Conservation (phyloP, 30 jellyfish, hydroid and myxozoan genomes). For the Aurelia aurita region DNA sequence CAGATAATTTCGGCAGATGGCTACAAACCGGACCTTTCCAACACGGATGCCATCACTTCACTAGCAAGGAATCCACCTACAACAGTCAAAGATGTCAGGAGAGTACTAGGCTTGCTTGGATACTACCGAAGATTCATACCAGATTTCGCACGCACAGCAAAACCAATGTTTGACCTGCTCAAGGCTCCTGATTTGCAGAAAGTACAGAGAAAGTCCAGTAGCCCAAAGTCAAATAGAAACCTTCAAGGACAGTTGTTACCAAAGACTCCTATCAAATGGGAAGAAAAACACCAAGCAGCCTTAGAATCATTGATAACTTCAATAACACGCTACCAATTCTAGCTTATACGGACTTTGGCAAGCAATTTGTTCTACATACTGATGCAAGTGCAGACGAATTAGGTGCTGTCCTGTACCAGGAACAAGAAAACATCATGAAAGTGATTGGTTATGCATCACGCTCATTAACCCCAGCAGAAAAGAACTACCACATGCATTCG, state of each 20-base stretch:
- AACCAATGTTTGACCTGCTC: constrained; percentile 42
- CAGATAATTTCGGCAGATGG: not conserved
- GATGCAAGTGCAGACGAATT: constrained; percentile 21
- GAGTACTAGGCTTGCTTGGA: constrained; percentile 42
- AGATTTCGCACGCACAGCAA: constrained; percentile 49
- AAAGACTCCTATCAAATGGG: not conserved
- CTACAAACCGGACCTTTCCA: too few relatives aligned
- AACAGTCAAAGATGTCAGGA: constrained; percentile 30
- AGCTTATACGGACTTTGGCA: constrained; percentile 18
- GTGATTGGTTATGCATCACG: constrained; percentile 45
- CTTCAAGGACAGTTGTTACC: not conserved
- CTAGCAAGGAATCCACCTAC: too few relatives aligned
- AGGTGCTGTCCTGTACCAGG: constrained; percentile 17
- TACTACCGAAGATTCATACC: not conserved
- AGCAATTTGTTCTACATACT: constrained; percentile 10
- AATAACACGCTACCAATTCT: constrained; percentile 2
- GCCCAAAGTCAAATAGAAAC: not conserved
- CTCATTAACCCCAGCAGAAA: constrained; percentile 18
- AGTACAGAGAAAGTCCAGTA: not conserved
- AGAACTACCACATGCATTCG: constrained; percentile 22
- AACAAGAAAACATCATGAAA: constrained; percentile 1
- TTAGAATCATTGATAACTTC: not conserved
- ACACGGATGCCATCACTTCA: too few relatives aligned
- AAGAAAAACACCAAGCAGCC: too few relatives aligned
- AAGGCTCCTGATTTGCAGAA: not conserved